Base-by-base conservation (phyloP, 2,797 vertebrate genomes). In the Tapera naevia region DNA sequence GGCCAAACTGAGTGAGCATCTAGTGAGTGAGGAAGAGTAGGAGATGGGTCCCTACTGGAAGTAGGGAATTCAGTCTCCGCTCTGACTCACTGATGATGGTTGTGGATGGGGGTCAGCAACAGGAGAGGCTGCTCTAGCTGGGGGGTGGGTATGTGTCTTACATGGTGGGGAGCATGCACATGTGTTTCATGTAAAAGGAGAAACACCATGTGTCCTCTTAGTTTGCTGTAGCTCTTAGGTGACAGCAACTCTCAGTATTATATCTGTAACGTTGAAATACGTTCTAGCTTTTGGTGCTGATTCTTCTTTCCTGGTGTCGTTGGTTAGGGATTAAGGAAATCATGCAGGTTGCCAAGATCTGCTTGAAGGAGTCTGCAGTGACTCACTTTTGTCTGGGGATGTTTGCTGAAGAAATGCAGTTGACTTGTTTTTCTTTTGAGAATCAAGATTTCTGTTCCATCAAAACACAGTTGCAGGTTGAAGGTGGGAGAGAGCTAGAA, bases 391-490 rank as follows among this genome's bases (percentile, higher is more conserved):
- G 56, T 91, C 65, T 86, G 75, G 48, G 76, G 57, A 76, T 15
- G 1, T 70, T 89, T 88, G 41, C 76, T 61, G 41, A 48, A 90
- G 86, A 70, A 91, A 91, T 51, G 27, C 27, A 17, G 24, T 43
- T 67, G 70, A 41, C 46, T 91, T 83, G 71, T 60, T 89, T 95
- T 86, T 76, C 83, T 81, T 74, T 25, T 17, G 37, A 91, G 91
- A 92, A 73, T 21, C 30, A 19, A 45, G 71, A 57, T 88, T 90
- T 82, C 35, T 90, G 19, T 79, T 88, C 33, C 80, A 74, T 74
- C 75, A 46, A 89, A 92, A 92, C 64, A 24, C 10, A 45, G 51
- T 81, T 91, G 22, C 56, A 75, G 22, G 74, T 65, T 71, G 72
- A 82, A 90, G 86, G 54, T 88, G 69, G 54, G 51, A 58, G 53